A percentile compares a stretch with the other conserved stretches of the same genome.
Conservation (phyloP, 2,888 invertebrate species). For the Leptinotarsa juncta region DNA sequence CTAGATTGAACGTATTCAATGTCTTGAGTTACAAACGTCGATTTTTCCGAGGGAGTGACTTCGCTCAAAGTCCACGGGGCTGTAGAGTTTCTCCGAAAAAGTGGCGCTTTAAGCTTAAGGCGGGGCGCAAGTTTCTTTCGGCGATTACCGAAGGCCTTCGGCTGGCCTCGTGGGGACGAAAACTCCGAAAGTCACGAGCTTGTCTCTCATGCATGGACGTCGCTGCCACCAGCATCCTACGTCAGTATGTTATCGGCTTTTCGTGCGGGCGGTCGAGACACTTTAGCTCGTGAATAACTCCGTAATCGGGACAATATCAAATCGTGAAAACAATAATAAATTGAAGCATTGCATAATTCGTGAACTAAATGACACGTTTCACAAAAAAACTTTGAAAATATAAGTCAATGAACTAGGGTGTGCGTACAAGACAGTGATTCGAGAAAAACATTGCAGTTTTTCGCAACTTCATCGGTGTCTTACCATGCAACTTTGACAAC, state of each 20-base stretch:
- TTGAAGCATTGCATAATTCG: background rate
- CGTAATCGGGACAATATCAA: background rate
- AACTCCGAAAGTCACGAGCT: conserved; percentile 64
- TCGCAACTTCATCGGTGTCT: background rate
- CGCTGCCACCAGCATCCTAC: conserved; percentile 56
- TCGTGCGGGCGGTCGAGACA: conserved; percentile 48
- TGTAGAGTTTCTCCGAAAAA: conserved; percentile 26
- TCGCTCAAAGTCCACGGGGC: conserved; percentile 41
- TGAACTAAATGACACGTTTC: background rate
- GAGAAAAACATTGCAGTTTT: background rate
- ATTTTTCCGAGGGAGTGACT: conserved; percentile 51
- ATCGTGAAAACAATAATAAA: no score
- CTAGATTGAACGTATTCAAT: conserved; percentile 62
- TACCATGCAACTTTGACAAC: conserved; percentile 40
- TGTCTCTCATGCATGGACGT: conserved; percentile 53
- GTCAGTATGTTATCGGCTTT: conserved; percentile 57
- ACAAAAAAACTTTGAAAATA: no score
- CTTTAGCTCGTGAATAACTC: conserved; percentile 6
- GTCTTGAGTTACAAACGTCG: conserved; percentile 55
- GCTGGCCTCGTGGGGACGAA: conserved; percentile 68
- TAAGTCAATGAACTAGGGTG: background rate
- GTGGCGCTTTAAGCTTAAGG: conserved; percentile 50
- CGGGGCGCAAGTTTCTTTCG: conserved; percentile 45
- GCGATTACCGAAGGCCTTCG: conserved; percentile 40
- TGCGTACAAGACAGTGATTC: conserved; percentile 1